Conservation (phyloP, 2,888 invertebrate genomes). For the Itoplectis maculator region DNA sequence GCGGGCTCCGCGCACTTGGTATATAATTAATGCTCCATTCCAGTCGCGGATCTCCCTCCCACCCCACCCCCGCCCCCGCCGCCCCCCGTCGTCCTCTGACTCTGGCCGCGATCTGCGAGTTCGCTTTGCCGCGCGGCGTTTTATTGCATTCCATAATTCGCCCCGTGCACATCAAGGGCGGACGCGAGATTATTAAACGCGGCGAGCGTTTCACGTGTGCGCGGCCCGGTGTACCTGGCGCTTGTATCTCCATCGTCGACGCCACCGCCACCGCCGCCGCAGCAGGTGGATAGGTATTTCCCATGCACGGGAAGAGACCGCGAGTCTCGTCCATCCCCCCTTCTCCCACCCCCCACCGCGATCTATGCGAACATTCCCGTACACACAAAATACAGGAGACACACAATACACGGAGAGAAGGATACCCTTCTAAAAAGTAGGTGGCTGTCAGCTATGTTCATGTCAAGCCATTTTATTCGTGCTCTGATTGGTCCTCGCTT, state of each 20-base stretch:
- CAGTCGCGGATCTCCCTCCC: not conserved
- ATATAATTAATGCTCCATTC: slow-evolving; percentile 56
- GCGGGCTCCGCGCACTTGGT: slow-evolving; percentile 16
- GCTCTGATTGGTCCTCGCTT: no score
- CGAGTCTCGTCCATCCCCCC: no score
- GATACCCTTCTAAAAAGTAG: no score
- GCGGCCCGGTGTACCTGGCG: not conserved
- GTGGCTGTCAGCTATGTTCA: no score
- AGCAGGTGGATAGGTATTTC: slow-evolving; percentile 6
- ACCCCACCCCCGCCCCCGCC: not conserved
- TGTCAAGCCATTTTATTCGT: no score
- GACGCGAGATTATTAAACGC: slow-evolving; percentile 63
- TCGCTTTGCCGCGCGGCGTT: slow-evolving; percentile 23
- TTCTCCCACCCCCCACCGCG: not conserved
- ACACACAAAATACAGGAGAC: no score
- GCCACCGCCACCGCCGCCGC: no score
- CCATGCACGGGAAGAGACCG: slow-evolving; percentile 2
- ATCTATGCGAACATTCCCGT: slow-evolving; percentile 17
- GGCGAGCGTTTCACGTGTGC: slow-evolving; percentile 16
- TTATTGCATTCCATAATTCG: slow-evolving; percentile 66
- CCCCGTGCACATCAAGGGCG: slow-evolving; percentile 55
- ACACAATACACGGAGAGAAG: no score
- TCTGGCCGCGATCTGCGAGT: slow-evolving; percentile 37
- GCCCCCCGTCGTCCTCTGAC: not conserved
- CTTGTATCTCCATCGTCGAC: not conserved